Evolutionary conservation across 2,888 invertebrate genomes (phyloP), one percentile per base, ranked within the genome.

Genomic region (Drosophila putrida): DNA sequence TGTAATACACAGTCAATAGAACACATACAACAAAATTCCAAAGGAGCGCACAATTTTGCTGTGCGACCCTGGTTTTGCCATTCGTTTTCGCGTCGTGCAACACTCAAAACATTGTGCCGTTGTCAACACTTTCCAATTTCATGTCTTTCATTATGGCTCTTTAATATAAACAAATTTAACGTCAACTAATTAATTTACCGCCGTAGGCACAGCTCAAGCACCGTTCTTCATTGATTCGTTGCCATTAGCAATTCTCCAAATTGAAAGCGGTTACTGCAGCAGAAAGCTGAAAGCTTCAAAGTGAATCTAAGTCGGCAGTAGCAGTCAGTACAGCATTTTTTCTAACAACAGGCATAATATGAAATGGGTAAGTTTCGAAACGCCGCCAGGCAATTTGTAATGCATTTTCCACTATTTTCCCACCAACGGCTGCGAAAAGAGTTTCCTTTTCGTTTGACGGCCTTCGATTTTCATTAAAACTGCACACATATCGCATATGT

Each of bases 351-450:
- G 65, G 35, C 44, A 75, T 77, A 79, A 59, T 54, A 82, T 82
- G 81, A 82, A 82, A 82, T 82, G 81, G 81, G 81, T 82, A 84
- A 82, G 81, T 78, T 61, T 54, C 33, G 36, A 57, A 55, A 11
- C 15, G 36, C 11, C 6, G 28, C 6, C 41, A 9, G n/a, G 33
- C 44, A 44, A 35, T 13, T 4, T 27, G 8, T 57, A 54, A 53
- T 33, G 4, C 15, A 59, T 44, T 47, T 51, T 38, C 43, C 43
- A 35, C 38, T 36, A 8, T 13, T 35, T 35, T 0, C 20, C 28
- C 11, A 11, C 35, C 13, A 33, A 46, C 9, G 35, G 47, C 28
- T 20, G 43, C 47, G 51, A 9, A 38, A 39, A 41, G 33, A 60
- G 58, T 43, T 50, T 41, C 33, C 38, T 31, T 31, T 53, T 38